Base-by-base conservation (phyloP, 35 echinoderm and acorn worm genomes). In the Lytechinus variegatus region DNA sequence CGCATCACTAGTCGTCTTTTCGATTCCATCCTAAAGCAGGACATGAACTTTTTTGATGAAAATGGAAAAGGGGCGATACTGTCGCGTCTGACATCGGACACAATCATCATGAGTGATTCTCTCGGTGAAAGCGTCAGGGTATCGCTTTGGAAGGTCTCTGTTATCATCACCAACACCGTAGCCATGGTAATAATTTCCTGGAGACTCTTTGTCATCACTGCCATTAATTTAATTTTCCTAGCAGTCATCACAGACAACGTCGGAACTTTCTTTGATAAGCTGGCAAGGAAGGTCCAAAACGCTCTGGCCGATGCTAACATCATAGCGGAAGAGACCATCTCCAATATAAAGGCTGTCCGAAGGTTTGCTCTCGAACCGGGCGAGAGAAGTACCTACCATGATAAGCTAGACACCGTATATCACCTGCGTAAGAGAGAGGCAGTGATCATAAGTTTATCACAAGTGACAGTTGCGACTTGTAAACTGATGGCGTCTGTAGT, bases 241-340 rank as follows among this genome's bases (percentile, higher is more conserved):
- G 94, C 94, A 19, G 87, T 97, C 21, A 95, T 99, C 4, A 92
- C 97, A 16, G 97, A 99, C 54, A 95, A 95, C 56, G 97, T 96
- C 87, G 97, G 97, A 19, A 96, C 10, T 16, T 60, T 10, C 57
- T 60, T 44, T 44, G 33, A 44, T 44, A 44, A 44, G 33, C 33
- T 44, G 33, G 33, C 33, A 44, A 44, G 33, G 33, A 44, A 44
- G 33, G 33, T 44, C 33, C 33, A 44, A 44, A 44, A 44, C 33
- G 33, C 33, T 44, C 33, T 44, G 33, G 33, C 33, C 12, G 89
- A 97, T 9, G 98, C 98, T 19, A 99, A 99, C 71, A 99, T 96
- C 51, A 94, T 99, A 33, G 98, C 98, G 9, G 98, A 99, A 95
- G 98, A 99, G 91, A 95, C 97, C 3, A 95, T 99, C 52, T 99